Evolutionary conservation across 1,140 invertebrate genomes (phyloP), one percentile per base, ranked within the genome.

Genomic region (Anthonomus grandis): DNA sequence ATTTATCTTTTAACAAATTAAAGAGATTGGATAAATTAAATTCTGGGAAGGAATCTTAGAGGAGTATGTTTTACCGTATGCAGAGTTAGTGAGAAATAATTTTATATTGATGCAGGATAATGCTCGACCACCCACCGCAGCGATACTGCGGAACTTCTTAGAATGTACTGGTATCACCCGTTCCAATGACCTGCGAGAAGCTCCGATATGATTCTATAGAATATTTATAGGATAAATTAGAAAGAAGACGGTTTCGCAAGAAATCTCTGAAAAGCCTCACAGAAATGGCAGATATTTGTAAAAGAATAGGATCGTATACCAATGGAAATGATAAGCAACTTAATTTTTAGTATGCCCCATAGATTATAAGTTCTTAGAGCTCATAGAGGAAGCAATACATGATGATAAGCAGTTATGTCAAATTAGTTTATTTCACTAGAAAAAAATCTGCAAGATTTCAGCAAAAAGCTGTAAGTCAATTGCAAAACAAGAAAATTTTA

Each of bases 51-150:
- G n/a, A n/a, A 18, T 18, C 22, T 18, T 42, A 38, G 12, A n/a
- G 36, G 12, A 38, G 36, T 38, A 38, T 38, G 4, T 38, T 17
- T 38, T 38, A 38, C 36, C 4, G n/a, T 17, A 38, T 38, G 36
- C 4, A 38, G n/a, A 38, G 4, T 38, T 38, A 38, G 36, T 38
- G 36, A 17, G 36, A 4, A 38, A 38, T 38, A 38, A 38, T 38
- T 5, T 38, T 38, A 38, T 38, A 38, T 13, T 38, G 4, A 6
- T 38, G n/a, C 36, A 38, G n/a, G 36, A 38, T 38, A 38, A 38
- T 38, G 36, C 4, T 17, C 36, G 36, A 38, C 36, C 36, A 38
- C 36, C n/a, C 36, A 38, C 36, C n/a, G n/a, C 36, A 38, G 36
- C 36, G 17, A 38, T 38, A 38, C 6, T 31, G 6, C 27, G 27